Base-by-base conservation (phyloP, 2,797 vertebrate species). In the Takifugu ocellatus region DNA sequence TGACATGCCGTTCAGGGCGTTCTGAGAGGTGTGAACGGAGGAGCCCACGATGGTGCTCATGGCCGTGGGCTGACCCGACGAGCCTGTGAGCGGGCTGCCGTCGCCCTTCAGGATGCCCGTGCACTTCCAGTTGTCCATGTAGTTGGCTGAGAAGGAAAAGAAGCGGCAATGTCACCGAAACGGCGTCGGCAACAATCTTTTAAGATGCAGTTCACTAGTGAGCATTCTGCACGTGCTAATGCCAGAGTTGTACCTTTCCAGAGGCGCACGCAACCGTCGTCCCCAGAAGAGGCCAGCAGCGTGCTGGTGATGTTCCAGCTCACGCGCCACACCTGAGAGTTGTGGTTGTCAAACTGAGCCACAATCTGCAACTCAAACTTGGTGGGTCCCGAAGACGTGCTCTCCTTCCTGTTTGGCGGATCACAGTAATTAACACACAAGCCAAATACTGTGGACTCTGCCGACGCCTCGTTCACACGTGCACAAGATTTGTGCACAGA, bases 41-140 rank as follows among this genome's bases (percentile, higher is more conserved):
- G 94, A 92, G 70, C 92, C 91, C 79, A 94, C 65, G 55, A 92
- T 88, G 25, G 92, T 84, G 84, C 89, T 95, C 90, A 95, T 90
- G 77, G 92, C 91, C 66, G 92, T 92, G 69, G 93, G 91, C 72
- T 96, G 95, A 82, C 92, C 84, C 0, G 92, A 92, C 14, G 90
- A 92, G 70, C 95, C 91, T n/a, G 88, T 97, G 68, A 98, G 93
- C 0, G 95, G 96, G 83, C 94, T 99, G 68, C 97, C 97, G 1
- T 99, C 98, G 65, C 97, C 97, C 86, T 98, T 97, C 84, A 99
- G 88, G 84, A 99, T 95, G 66, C 95, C 96, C 5, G 95, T 98
- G 74, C 97, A 99, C 76, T 99, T 99, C 97, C 97, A 99, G 87
- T 97, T 99, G 86, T 97, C 96, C 97, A 99, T 98, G 84, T 99